A percentile compares a stretch with the other conserved stretches of the same genome.
Evolutionary conservation across 2,797 vertebrate species (phyloP).

Genomic region (Neopelma chrysocephalum): DNA sequence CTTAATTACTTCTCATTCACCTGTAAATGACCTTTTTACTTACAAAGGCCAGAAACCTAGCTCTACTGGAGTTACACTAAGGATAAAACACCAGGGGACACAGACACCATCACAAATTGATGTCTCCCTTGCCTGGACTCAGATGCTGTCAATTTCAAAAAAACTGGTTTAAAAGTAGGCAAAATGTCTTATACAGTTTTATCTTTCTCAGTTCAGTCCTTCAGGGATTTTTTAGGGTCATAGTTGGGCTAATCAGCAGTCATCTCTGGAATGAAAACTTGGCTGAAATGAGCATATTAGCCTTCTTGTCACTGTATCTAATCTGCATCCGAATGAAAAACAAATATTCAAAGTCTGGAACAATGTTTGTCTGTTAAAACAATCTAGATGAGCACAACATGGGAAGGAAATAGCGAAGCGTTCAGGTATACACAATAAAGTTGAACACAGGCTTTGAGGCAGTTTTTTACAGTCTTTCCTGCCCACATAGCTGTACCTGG

Average conservation of each 20-base stretch:
- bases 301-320: neutral
- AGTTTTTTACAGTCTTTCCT: neutral
- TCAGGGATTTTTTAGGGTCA: neutral
- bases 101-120: neutral
- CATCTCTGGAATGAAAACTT: slow-evolving; percentile 27
- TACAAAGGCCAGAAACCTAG: neutral
- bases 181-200: neutral
- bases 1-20: neutral
- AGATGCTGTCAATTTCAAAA: neutral
- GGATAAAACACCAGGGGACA: neutral
- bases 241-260: neutral
- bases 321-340: slow-evolving; percentile 32
- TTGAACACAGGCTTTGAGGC: neutral
- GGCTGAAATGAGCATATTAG: neutral
- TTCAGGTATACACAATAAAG: neutral
- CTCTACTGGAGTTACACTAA: neutral
- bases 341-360: slow-evolving; percentile 5
- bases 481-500: neutral
- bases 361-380: neutral
- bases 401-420: neutral
- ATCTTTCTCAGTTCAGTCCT: neutral
- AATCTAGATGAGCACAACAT: neutral
- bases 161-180: neutral
- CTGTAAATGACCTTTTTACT: neutral
- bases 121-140: neutral